Conservation (phyloP, 1,140 invertebrate genomes). For the Aradophagus sp. region DNA sequence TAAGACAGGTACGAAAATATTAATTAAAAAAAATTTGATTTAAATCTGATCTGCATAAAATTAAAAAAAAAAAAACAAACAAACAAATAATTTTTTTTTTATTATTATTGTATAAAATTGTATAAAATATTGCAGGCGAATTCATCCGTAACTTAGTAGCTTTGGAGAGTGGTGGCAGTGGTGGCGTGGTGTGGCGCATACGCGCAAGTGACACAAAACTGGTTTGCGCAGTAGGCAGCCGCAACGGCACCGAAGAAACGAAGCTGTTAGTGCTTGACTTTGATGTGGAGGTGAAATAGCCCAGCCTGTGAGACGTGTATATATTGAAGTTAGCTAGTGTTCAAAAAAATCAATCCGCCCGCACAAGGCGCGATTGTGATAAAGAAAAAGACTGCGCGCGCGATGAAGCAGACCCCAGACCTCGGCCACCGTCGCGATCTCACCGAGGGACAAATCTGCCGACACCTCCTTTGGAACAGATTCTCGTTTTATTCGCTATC, state of each 20-base stretch:
- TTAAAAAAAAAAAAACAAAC: too few relatives aligned
- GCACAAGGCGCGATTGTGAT: slow-evolving; percentile 70
- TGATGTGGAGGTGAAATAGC: slow-evolving; percentile 83
- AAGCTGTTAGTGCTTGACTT: slow-evolving; percentile 98
- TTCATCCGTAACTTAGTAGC: slow-evolving; percentile 97
- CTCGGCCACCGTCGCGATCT: slow-evolving; percentile 50
- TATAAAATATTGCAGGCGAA: slow-evolving; percentile 85
- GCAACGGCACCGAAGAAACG: slow-evolving; percentile 99
- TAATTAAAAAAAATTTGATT: too few relatives aligned
- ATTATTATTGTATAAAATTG: too few relatives aligned
- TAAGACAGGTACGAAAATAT: too few relatives aligned
- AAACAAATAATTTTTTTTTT: too few relatives aligned
- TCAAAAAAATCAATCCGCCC: slow-evolving; percentile 68
- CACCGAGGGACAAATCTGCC: slow-evolving; percentile 48
- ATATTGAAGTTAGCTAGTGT: slow-evolving; percentile 71
- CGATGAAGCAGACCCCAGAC: slow-evolving; percentile 44
- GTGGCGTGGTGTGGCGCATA: slow-evolving; percentile 99
- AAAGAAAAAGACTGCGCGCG: slow-evolving; percentile 60
- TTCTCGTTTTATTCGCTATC: slow-evolving; percentile 56
- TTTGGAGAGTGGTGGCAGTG: slow-evolving; percentile 94
- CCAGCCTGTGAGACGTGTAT: slow-evolving; percentile 63
- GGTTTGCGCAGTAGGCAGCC: slow-evolving; percentile 97
- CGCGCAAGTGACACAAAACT: slow-evolving; percentile 96
- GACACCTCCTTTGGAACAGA: slow-evolving; percentile 48
- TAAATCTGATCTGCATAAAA: too few relatives aligned